Conservation (phyloP, 2,797 vertebrate genomes). For the Sardinella longiceps region DNA sequence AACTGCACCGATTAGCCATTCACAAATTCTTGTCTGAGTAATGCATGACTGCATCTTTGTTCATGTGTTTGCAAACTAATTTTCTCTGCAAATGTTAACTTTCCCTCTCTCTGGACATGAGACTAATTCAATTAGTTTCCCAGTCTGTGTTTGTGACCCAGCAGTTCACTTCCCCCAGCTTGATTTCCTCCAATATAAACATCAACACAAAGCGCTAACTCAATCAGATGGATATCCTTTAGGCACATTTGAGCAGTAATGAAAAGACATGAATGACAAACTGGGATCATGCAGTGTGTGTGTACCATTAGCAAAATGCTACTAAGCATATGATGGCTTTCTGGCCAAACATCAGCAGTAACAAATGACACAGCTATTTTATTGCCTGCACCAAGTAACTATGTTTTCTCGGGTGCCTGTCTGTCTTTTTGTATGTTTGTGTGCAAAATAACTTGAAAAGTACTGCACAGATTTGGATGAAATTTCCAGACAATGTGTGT, state of each 20-base stretch:
- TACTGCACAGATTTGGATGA: too few species aligned
- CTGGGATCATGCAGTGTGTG: not conserved
- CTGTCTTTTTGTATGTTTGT: too few species aligned
- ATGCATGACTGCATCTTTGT: not conserved
- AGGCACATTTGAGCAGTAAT: not conserved
- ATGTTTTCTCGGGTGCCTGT: too few species aligned
- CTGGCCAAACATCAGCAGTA: not conserved
- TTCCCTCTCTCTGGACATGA: not conserved
- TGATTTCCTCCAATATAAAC: not conserved
- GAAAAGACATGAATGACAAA: not conserved
- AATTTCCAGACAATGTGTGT: too few species aligned
- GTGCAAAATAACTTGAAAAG: too few species aligned
- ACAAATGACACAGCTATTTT: not conserved
- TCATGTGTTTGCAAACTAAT: slow-evolving; percentile 27
- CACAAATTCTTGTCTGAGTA: not conserved
- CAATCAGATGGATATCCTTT: not conserved
- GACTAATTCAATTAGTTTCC: slow-evolving; percentile 41
- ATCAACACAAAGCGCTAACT: not conserved
- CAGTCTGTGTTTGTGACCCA: slow-evolving; percentile 9
- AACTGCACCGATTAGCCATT: not conserved
- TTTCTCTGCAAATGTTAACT: slow-evolving; percentile 14
- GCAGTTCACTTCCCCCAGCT: not conserved
- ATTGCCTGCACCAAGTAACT: too few species aligned
- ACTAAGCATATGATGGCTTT: not conserved
- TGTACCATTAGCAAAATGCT: not conserved